Conservation (phyloP, 2,113 vertebrate species). For the Odocoileus virginianus region DNA sequence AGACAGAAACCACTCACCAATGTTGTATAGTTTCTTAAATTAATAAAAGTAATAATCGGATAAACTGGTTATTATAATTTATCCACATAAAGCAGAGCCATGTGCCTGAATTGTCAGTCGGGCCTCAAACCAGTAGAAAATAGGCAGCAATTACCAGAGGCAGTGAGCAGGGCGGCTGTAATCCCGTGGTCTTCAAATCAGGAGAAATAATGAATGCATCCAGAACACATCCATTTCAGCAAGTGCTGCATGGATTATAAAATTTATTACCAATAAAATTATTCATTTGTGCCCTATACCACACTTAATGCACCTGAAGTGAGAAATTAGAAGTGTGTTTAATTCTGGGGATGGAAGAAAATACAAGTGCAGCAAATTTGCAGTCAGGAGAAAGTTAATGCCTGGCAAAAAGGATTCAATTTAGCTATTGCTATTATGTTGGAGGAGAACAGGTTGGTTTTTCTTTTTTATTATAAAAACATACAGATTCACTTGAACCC, state of each 20-base stretch:
- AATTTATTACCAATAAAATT: conserved; percentile 74
- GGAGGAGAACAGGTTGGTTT: conserved; percentile 12
- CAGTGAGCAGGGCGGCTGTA: neutral
- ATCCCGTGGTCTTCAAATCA: conserved; percentile 63
- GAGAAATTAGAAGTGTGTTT: conserved; percentile 69
- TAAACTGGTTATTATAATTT: conserved; percentile 53
- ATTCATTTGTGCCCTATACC: conserved; percentile 66
- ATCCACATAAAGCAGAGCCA: conserved; percentile 29
- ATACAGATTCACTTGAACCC: neutral
- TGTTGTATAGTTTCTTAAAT: conserved; percentile 31
- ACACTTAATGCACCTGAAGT: conserved; percentile 69
- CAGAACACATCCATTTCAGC: conserved; percentile 53
- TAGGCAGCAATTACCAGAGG: conserved; percentile 49
- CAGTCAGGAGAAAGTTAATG: conserved; percentile 21
- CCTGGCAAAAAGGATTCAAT: conserved; percentile 31
- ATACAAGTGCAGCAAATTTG: conserved; percentile 13
- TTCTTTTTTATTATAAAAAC: neutral
- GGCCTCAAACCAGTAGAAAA: conserved; percentile 45
- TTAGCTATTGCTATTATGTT: conserved; percentile 40
- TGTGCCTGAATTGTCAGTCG: neutral
- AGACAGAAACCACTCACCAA: conserved; percentile 37
- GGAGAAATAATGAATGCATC: conserved; percentile 59
- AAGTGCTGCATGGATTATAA: conserved; percentile 61
- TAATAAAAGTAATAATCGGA: conserved; percentile 58
- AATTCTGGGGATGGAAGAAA: conserved; percentile 58